Base-by-base conservation (phyloP, 2,113 vertebrate genomes). In the Antechinus stuartii region DNA sequence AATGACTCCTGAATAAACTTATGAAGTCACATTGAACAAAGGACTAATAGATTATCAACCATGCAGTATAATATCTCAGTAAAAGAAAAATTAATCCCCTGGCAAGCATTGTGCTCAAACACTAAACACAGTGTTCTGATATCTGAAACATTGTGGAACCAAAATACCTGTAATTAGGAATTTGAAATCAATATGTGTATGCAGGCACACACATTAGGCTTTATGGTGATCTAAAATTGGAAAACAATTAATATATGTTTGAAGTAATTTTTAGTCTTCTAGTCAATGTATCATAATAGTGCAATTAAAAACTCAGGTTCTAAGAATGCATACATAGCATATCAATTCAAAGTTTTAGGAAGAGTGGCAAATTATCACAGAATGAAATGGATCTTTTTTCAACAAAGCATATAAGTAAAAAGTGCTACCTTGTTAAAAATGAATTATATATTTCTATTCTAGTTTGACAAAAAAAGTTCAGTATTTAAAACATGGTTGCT, bases 1-100 rank as follows among this genome's bases (percentile, higher is more conserved):
- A 95, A 93, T 1, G 92, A 0, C n/a, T 53, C 90, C 16, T 92
- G 90, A 93, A 97, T 95, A 97, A 96, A 96, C 30, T 8, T 90
- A 61, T 19, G 94, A 91, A 23, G 47, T 91, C 76, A 50, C 8
- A 93, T 93, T 96, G 50, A 91, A 76, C 96, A 96, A 95, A 22
- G 93, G 12, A n/a, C 0, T 84, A 84, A 68, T 47, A 92, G 11
- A 6, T 68, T 92, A 46, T 89, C 10, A 68, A 93, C 90, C 94
- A 68, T 91, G 1, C 0, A 24, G 10, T n/a, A 27, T 68, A 2
- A 47, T 23, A 68, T 68, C 14, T 24, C 90, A 50, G 2, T 53
- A 42, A 95, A 27, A 68, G 11, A 42, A 54, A 90, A 84, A 92
- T 46, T 61, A 94, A 56, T 91, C 42, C 68, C 19, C 68, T 22